Base-by-base conservation (phyloP, 2,797 vertebrate species). In the Melanotaenia trifasciata region DNA sequence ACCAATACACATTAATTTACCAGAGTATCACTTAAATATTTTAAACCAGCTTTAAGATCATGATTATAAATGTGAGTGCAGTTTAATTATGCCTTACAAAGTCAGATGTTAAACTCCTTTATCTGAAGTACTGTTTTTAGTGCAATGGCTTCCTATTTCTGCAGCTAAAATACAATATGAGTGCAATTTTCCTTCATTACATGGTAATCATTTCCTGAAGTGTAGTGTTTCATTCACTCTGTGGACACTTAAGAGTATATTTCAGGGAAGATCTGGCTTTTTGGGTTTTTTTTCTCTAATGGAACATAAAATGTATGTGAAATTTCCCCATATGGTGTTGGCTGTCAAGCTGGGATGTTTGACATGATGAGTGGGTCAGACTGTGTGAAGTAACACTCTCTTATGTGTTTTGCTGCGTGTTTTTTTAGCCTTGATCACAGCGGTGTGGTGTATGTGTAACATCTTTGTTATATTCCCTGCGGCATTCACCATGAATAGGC, bases 401-500 rank as follows among this genome's bases (percentile, higher is more conserved):
- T 57, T 11, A n/a, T 75, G 60, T 20, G 38, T 58, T 72, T 38
- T 62, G 53, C 60, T 64, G 63, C 62, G 35, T 53, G 62, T 74
- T 66, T 73, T 4, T 67, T 73, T 67, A 61, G 47, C 58, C 54
- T 68, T 69, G 33, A 77, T 86, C 63, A 64, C 60, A 68, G 28
- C 50, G 26, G 54, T 22, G 13, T 32, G 40, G 26, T 64, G 58
- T 40, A 45, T 69, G 63, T 74, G 32, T 45, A 64, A 68, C 64
- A 20, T 83, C 79, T 70, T 22, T 65, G 70, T 18, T 70, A 33
- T 20, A n/a, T 57, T 59, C 72, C 64, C 71, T 54, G 71, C 76
- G 59, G 71, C 81, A 66, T 58, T 43, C 64, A 26, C 47, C n/a
- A 11, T 40, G 60, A 83, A 82, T 66, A 77, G 71, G 59, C 70